These are phyloP conservation scores for Brevimyrus niger DNA, from an alignment of 2,113 vertebrate genomes.

Conservation along the genomic window DNA sequence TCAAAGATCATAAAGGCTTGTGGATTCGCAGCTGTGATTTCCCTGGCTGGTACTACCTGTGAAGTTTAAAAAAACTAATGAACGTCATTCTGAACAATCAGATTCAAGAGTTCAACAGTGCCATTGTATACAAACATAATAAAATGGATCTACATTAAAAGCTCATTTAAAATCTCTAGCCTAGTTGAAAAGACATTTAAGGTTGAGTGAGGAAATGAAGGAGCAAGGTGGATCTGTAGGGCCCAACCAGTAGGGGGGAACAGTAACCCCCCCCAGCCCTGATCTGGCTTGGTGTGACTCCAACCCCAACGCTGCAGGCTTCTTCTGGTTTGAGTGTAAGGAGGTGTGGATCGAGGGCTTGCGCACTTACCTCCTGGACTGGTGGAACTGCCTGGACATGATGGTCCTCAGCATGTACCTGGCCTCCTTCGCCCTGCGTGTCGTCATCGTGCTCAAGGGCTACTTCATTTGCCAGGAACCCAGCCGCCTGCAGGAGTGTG, in stretches of 20 bases:
- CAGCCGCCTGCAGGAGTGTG: slow-evolving; percentile 48
- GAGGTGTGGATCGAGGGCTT: slow-evolving; percentile 86
- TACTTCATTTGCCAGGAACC: slow-evolving; percentile 55
- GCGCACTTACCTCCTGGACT: slow-evolving; percentile 74
- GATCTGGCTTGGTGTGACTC: neutral
- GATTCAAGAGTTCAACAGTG: neutral
- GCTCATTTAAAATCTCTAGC: neutral
- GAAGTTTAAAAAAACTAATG: neutral
- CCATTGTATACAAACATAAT: neutral
- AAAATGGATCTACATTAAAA: neutral
- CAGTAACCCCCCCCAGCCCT: neutral
- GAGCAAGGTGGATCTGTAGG: neutral
- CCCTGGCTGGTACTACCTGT: neutral
- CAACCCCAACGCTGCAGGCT: slow-evolving; percentile 53
- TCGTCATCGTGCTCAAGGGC: slow-evolving; percentile 70
- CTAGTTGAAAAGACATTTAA: neutral
- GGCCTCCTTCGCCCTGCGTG: slow-evolving; percentile 69
- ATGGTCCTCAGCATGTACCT: slow-evolving; percentile 84
- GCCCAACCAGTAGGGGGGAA: neutral
- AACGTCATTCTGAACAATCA: neutral
- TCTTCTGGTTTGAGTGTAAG: slow-evolving; percentile 87
- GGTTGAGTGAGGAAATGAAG: neutral
- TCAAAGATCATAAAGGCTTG: neutral
- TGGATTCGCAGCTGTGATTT: neutral
- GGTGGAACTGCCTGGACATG: slow-evolving; percentile 84